Base-by-base conservation (phyloP, 2,797 vertebrate genomes). In the Eulemur mongoz region DNA sequence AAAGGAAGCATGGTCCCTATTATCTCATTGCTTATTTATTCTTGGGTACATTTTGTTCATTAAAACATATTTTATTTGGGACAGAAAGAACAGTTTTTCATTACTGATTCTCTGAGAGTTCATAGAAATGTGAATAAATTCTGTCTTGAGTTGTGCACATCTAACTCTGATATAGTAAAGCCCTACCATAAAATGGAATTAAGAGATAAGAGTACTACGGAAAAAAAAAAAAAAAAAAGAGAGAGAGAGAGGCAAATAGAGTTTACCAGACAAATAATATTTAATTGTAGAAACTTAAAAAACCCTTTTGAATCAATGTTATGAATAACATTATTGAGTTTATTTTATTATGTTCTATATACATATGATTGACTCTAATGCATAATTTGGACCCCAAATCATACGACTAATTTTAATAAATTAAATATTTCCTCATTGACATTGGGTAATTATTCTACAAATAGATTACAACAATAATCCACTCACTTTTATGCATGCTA, bases 401-500 rank as follows among this genome's bases (percentile, higher is more conserved):
- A 81, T 84, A 57, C 0, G 12, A 27, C 10, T 32, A 22, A 27
- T 72, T 78, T 89, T 61, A 43, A 63, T 30, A 57, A 92, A 61
- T 81, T 54, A 88, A 90, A 38, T 61, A 61, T 61, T 88, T 1
- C 30, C 40, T 54, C 7, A 9, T 57, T 43, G 32, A 88, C 1
- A 43, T 17, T 72, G 27, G 84, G 12, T 61, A 79, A 63, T 92
- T 83, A 25, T 80, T 83, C 5, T 35, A n/a, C 11, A 73, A n/a
- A 48, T 50, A 70, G 40, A 20, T 84, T 45, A 40, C 82, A 91
- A 73, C 14, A 45, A 11, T 25, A 73, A 65, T 83, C 93, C 9
- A 76, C 40, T 81, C 32, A 7, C 69, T 88, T 65, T 2, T 78
- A 1, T 92, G 30, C 3, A 23, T 40, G 69, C 52, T 96, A 99